These are phyloP conservation scores for Sorex fumeus DNA, from an alignment of 2,113 vertebrate genomes.

Conservation along the genomic window DNA sequence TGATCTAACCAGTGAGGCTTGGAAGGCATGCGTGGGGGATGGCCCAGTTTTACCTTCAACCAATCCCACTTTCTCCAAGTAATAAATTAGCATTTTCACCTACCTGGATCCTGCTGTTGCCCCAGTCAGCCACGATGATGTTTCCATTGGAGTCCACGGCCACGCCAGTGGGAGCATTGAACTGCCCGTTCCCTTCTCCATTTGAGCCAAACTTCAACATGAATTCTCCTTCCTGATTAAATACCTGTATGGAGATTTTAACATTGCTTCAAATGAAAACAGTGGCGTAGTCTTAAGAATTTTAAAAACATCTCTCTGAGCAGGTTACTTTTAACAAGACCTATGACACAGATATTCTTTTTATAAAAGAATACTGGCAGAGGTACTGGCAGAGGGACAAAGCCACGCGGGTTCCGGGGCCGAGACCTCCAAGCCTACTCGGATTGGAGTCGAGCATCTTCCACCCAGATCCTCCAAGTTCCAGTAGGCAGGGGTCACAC, in stretches of 20 bases:
- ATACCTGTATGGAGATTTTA: slow-evolving; percentile 91
- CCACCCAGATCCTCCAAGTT: no score
- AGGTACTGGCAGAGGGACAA: no score
- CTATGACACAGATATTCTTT: slow-evolving; percentile 3
- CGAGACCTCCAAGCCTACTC: no score
- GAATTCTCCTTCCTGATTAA: slow-evolving; percentile 98
- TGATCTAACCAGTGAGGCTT: slow-evolving; percentile 25
- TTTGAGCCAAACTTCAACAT: slow-evolving; percentile 98
- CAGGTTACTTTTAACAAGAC: slow-evolving; percentile 22
- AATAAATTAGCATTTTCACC: neutral
- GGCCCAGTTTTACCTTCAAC: neutral
- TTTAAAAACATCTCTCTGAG: slow-evolving; percentile 23
- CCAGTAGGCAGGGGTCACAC: no score
- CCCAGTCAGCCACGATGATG: slow-evolving; percentile 99
- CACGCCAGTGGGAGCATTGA: slow-evolving; percentile 99
- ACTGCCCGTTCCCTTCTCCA: slow-evolving; percentile 98
- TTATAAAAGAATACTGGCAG: no score
- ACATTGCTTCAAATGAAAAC: slow-evolving; percentile 49
- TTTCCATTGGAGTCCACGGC: slow-evolving; percentile 97
- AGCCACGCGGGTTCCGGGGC: no score
- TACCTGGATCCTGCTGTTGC: slow-evolving; percentile 99
- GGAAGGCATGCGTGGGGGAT: neutral
- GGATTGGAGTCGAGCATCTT: no score
- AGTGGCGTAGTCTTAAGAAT: neutral
- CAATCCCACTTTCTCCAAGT: neutral